These are phyloP conservation scores for Martes martes DNA, from an alignment of 2,113 vertebrate genomes.

Conservation along the genomic window DNA sequence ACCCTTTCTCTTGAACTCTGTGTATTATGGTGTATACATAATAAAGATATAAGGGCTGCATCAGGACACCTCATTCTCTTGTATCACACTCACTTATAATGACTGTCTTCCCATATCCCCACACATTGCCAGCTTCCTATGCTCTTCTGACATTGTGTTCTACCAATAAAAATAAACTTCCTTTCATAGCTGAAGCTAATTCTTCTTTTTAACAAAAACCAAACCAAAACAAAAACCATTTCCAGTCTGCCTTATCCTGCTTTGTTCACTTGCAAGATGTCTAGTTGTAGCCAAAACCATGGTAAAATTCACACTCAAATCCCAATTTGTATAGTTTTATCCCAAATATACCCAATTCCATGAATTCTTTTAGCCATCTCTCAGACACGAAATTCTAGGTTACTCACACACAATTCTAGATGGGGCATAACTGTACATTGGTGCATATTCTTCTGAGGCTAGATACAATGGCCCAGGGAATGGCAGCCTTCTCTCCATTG, in stretches of 20 bases:
- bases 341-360: background rate
- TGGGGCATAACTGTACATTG: background rate
- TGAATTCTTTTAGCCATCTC: background rate
- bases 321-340: background rate
- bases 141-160: background rate
- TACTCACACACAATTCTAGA: background rate
- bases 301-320: background rate
- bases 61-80: background rate
- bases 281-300: background rate
- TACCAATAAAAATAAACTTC: background rate
- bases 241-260: background rate
- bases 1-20: background rate
- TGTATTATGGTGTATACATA: background rate
- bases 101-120: background rate
- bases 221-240: background rate
- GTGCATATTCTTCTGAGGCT: background rate
- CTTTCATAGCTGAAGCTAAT: background rate
- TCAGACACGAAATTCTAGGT: background rate
- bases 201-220: background rate
- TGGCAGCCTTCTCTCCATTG: background rate
- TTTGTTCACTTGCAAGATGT: background rate
- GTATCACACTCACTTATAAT: background rate
- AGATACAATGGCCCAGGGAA: fast-evolving
- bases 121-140: background rate
- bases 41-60: background rate